These are phyloP conservation scores for Daubentonia madagascariensis DNA, from an alignment of 2,113 vertebrate species.

Conservation along the genomic window DNA sequence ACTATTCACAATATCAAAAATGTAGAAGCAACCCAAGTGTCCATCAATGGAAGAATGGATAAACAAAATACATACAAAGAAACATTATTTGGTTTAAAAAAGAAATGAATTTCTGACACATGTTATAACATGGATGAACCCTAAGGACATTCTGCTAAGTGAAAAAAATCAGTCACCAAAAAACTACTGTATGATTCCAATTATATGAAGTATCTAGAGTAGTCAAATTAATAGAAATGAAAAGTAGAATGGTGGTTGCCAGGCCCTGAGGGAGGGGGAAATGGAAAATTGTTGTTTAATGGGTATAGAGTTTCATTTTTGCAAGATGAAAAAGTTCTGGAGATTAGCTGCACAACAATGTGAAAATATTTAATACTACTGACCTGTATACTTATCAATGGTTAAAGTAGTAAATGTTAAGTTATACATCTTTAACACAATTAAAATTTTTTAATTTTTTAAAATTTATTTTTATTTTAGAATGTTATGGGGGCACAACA, in stretches of 20 bases:
- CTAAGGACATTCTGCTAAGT: not conserved
- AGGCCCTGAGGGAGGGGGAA: not conserved
- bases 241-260: not conserved
- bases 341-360: not conserved
- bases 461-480: no score
- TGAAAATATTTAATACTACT: not conserved
- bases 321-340: not conserved
- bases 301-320: not conserved
- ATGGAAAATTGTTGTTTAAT: not conserved
- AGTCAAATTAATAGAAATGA: not conserved
- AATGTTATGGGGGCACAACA: no score
- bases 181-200: not conserved
- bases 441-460: not conserved
- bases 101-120: not conserved
- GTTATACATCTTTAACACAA: not conserved
- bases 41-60: not conserved
- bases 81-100: not conserved
- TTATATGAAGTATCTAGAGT: not conserved
- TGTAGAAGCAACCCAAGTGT: not conserved
- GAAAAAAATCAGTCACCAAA: not conserved
- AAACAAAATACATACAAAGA: not conserved
- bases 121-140: not conserved
- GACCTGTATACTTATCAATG: not conserved
- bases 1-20: not conserved
- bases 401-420: not conserved